Base-by-base conservation (phyloP, 2,113 vertebrate genomes). In the Dissostichus mawsoni region DNA sequence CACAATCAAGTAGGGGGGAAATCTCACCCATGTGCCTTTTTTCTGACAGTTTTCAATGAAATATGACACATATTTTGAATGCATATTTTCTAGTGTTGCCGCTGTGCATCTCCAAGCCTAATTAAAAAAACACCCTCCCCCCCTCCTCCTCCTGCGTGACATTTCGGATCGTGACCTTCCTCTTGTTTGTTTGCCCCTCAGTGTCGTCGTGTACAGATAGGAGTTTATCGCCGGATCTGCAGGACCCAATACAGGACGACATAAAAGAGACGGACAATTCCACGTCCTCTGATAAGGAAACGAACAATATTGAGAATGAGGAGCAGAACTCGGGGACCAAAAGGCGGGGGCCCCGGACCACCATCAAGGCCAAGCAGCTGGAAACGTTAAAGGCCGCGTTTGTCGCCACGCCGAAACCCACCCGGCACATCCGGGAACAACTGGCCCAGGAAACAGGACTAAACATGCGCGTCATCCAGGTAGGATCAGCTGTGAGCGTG, bases 291-390 rank as follows among this genome's bases (percentile, higher is more conserved):
- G 98, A 99, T 91, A 99, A 99, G 92, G 98, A 99, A 91, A 97
- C 96, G 44, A 96, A 97, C 93, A 97, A 98, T 91, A 98, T 97
- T 41, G 98, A 99, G 92, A 98, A 98, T 51, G 98, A 99, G 92
- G 98, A 99, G 91, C 97, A 98, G 94, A 98, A 97, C 90, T 96
- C 97, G 3, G 97, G 97, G 57, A 93, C 97, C 62, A 99, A 99
- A 70, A 66, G 98, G 76, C 94, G 97, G 74, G 97, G 98, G 2
- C 98, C 98, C 16, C 96, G 98, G 74, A 99, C 98, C 93, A 99
- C 98, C 87, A 99, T 99, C 92, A 99, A 99, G 87, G 98, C 98
- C 93, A 99, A 99, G 86, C 98, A 99, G 92, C 95, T 99, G 94
- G 98, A 99, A 89, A 99, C 98, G 33, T 95, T 99, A 81, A 99